phyloP scores from a whole-genome alignment of 2,888 invertebrate species.

The Stenolophus ochropezus region DNA sequence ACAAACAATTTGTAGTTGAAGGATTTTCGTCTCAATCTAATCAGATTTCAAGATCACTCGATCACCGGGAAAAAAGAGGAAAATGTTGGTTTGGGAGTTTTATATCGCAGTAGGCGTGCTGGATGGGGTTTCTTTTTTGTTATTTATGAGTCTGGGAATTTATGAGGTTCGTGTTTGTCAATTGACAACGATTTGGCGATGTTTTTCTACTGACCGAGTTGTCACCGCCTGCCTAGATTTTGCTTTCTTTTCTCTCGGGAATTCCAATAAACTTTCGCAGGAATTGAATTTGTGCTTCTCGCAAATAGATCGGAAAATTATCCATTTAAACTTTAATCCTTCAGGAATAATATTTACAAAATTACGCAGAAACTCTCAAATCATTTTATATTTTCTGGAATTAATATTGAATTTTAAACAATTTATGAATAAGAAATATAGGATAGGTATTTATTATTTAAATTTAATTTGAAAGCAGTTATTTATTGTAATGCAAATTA shows the following conservation, averaged over 20 bases:
- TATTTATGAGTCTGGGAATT: slow-evolving; percentile 24
- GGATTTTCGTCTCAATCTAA: slow-evolving; percentile 14
- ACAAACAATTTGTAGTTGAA: slow-evolving; percentile 16
- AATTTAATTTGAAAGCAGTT: no score
- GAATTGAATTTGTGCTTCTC: not conserved
- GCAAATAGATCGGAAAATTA: not conserved
- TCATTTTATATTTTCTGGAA: no score
- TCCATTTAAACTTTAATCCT: not conserved
- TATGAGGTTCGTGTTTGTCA: slow-evolving; percentile 34
- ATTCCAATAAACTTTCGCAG: not conserved
- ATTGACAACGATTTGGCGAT: slow-evolving; percentile 16
- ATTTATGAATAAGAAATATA: no score
- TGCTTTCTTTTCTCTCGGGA: not conserved
- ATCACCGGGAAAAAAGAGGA: slow-evolving; percentile 25
- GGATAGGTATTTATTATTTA: no score
- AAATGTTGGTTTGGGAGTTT: slow-evolving; percentile 24
- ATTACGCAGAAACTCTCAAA: no score
- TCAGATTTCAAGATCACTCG: slow-evolving; percentile 30
- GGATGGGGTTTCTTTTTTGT: slow-evolving; percentile 23
- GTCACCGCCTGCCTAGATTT: slow-evolving; percentile 9
- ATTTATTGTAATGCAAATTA: no score
- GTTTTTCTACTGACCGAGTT: slow-evolving; percentile 30
- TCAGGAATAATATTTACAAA: no score
- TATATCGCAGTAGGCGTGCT: slow-evolving; percentile 27
- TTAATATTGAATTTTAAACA: no score